phyloP scores from a whole-genome alignment of 2,888 invertebrate species.

The Xylocampa areola region DNA sequence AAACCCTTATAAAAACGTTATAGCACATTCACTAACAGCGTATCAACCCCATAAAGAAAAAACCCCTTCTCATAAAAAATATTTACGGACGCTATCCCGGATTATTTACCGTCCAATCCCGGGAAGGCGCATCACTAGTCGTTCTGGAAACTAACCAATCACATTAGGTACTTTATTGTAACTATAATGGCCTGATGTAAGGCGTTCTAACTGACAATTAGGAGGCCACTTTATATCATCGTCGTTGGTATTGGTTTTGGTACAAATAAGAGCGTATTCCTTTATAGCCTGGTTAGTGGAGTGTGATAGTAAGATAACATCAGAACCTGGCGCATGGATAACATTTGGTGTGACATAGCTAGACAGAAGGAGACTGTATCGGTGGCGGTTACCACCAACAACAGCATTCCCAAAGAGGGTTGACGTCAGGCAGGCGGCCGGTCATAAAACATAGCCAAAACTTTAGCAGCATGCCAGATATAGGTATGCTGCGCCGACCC shows the following conservation, averaged over 20 bases:
- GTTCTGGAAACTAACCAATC: constrained; percentile 53
- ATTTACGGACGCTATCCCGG: constrained; percentile 35
- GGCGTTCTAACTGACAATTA: constrained; percentile 58
- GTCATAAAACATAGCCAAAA: too few relatives aligned
- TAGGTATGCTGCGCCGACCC: too few relatives aligned
- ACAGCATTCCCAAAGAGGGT: too few relatives aligned
- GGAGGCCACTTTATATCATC: constrained; percentile 50
- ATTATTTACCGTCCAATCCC: background rate
- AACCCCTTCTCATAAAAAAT: constrained; percentile 22
- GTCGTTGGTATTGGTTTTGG: constrained; percentile 37
- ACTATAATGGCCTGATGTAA: constrained; percentile 52
- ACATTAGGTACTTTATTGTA: constrained; percentile 59
- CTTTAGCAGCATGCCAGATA: too few relatives aligned
- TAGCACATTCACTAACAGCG: background rate
- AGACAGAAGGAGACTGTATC: too few relatives aligned
- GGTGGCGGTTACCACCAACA: too few relatives aligned
- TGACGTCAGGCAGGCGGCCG: too few relatives aligned
- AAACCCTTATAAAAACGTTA: background rate
- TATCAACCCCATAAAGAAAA: constrained; percentile 12
- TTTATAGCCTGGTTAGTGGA: too few relatives aligned
- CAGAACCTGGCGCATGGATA: too few relatives aligned
- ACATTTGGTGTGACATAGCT: too few relatives aligned
- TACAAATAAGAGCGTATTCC: constrained; percentile 1
- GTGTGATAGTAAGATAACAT: background rate
- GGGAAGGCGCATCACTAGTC: constrained; percentile 53